Evolutionary conservation across 30 jellyfish, hydroid and myxozoan genomes (phyloP).

Genomic region (Rhopilema esculentum): DNA sequence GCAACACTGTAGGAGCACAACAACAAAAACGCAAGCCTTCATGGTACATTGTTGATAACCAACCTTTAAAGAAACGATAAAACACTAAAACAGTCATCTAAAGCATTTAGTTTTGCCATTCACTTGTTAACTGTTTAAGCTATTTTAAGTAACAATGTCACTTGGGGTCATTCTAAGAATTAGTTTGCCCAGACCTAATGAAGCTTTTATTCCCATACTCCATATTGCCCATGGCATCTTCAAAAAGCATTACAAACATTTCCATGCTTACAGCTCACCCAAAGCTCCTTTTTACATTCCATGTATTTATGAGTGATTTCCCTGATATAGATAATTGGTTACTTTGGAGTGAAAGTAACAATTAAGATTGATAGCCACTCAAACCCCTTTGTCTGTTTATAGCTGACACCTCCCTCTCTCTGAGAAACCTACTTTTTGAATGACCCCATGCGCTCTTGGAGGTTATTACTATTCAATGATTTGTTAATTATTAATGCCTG

Average conservation of each 20-base stretch:
- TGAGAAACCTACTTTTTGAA: not conserved
- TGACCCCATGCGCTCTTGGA: not conserved
- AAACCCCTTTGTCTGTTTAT: not conserved
- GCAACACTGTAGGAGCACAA: conserved; percentile 52
- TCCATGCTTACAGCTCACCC: not conserved
- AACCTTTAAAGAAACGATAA: conserved; percentile 16
- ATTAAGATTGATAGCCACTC: not conserved
- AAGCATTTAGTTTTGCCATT: not conserved
- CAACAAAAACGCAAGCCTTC: conserved; percentile 43
- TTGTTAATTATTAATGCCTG: not conserved
- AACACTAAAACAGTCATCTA: not conserved
- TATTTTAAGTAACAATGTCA: no score
- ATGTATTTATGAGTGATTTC: no score
- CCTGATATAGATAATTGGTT: not conserved
- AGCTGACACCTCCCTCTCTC: not conserved
- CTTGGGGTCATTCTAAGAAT: no score
- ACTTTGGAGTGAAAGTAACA: not conserved
- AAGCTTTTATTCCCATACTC: no score
- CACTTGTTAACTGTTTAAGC: not conserved
- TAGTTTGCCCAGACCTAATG: no score
- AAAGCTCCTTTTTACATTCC: no score
- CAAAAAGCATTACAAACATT: no score
- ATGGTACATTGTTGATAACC: conserved; percentile 37
- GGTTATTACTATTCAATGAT: not conserved
- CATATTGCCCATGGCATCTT: no score